Conservation (phyloP, 2,888 invertebrate genomes). For the Zeuzera pyrina region DNA sequence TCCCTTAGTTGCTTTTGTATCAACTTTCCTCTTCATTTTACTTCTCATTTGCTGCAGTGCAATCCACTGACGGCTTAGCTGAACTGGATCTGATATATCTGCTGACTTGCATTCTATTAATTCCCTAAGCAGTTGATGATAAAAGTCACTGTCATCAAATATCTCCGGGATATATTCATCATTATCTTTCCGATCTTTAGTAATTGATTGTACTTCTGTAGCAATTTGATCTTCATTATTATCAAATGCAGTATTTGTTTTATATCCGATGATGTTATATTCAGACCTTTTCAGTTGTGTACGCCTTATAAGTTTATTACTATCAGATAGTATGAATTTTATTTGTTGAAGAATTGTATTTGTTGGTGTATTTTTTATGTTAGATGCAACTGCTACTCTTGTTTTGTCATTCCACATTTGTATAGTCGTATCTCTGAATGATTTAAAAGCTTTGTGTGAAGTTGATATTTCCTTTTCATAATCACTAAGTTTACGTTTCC, state of each 20-base stretch:
- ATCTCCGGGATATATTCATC: slow-evolving; percentile 85
- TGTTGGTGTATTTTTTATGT: slow-evolving; percentile 73
- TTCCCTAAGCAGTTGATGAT: slow-evolving; percentile 92
- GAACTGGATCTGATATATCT: slow-evolving; percentile 86
- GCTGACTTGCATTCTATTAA: slow-evolving; percentile 93
- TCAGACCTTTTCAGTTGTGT: slow-evolving; percentile 86
- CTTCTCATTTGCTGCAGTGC: slow-evolving; percentile 92
- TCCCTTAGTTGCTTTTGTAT: slow-evolving; percentile 95
- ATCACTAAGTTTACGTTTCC: slow-evolving; percentile 72
- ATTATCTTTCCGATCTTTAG: slow-evolving; percentile 43
- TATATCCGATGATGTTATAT: slow-evolving; percentile 78
- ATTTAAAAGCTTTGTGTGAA: slow-evolving; percentile 74
- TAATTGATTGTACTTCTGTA: slow-evolving; percentile 25
- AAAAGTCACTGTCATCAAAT: slow-evolving; percentile 98
- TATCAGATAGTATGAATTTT: slow-evolving; percentile 86
- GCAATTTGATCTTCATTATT: slow-evolving; percentile 24
- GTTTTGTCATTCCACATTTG: slow-evolving; percentile 98
- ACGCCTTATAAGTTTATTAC: slow-evolving; percentile 80
- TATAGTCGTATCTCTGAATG: slow-evolving; percentile 85
- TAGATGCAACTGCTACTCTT: slow-evolving; percentile 77
- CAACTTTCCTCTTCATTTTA: slow-evolving; percentile 94
- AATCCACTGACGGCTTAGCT: slow-evolving; percentile 91
- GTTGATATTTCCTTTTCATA: slow-evolving; percentile 72
- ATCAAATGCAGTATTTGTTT: slow-evolving; percentile 20
- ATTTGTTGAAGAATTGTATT: slow-evolving; percentile 85